Evolutionary conservation across 1,140 invertebrate genomes (phyloP).

Genomic region (Drosophila parvula): DNA sequence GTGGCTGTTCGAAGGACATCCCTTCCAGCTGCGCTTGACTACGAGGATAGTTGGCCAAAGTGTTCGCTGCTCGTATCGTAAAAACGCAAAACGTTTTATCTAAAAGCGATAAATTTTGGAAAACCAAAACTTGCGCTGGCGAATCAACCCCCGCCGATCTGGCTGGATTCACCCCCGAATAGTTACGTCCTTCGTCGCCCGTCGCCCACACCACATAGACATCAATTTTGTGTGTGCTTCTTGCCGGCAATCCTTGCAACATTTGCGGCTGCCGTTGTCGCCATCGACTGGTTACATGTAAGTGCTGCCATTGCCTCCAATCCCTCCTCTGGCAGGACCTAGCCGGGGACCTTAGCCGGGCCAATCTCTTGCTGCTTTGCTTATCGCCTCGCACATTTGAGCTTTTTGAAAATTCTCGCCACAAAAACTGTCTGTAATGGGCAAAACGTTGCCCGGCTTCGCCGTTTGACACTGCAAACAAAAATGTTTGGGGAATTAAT

Average conservation of each 20-base stretch:
- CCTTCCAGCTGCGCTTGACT: conserved; percentile 26
- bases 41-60: conserved; percentile 51
- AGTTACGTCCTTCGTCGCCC: conserved; percentile 2
- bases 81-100: conserved; percentile 82
- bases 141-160: conserved; percentile 36
- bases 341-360: conserved; percentile 3
- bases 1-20: conserved; percentile 13
- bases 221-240: conserved; percentile 60
- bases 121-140: conserved; percentile 72
- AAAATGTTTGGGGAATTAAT: not conserved
- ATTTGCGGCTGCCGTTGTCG: conserved; percentile 56
- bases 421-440: conserved; percentile 62
- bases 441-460: conserved; percentile 48
- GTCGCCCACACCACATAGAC: conserved; percentile 34
- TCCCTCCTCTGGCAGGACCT: not conserved
- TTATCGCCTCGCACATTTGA: conserved; percentile 81
- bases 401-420: conserved; percentile 66
- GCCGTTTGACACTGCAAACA: conserved; percentile 5
- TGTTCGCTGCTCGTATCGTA: conserved; percentile 73
- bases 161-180: conserved; percentile 1
- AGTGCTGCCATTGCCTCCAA: conserved; percentile 44
- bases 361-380: conserved; percentile 69
- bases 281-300: conserved; percentile 66
- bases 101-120: conserved; percentile 80
- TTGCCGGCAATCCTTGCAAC: conserved; percentile 57